Conservation (phyloP, 2,888 invertebrate genomes). For the Acanthosepion pharaonis region DNA sequence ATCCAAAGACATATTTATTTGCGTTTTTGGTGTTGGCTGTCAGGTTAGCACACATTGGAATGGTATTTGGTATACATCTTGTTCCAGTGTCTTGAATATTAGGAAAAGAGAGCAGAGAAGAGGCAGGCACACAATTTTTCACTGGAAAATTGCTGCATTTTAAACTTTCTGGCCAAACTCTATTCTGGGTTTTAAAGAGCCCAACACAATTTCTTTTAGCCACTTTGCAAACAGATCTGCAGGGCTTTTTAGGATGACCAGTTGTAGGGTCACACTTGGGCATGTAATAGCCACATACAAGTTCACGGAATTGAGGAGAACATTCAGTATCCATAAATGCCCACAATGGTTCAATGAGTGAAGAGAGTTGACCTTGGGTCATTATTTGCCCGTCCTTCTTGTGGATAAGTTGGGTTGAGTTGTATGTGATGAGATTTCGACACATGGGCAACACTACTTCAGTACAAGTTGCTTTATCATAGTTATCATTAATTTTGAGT, state of each 20-base stretch:
- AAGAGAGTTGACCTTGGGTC: slow-evolving; percentile 58
- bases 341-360: slow-evolving; percentile 61
- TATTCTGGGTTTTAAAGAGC: slow-evolving; percentile 53
- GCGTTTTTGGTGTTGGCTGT: slow-evolving; percentile 38
- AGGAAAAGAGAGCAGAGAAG: neutral
- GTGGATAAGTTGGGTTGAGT: slow-evolving; percentile 63
- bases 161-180: slow-evolving; percentile 57
- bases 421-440: slow-evolving; percentile 61
- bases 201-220: slow-evolving; percentile 57
- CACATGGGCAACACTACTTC: slow-evolving; percentile 66
- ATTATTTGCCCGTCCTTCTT: slow-evolving; percentile 61
- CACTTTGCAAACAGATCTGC: slow-evolving; percentile 59
- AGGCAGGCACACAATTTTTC: slow-evolving; percentile 34
- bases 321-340: slow-evolving; percentile 65
- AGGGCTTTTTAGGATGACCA: slow-evolving; percentile 54
- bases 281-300: slow-evolving; percentile 63
- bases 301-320: slow-evolving; percentile 61
- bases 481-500: neutral
- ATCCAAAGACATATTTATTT: slow-evolving; percentile 55
- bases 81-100: neutral
- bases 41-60: slow-evolving; percentile 60
- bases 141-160: slow-evolving; percentile 50
- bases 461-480: slow-evolving; percentile 51
- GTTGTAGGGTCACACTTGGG: slow-evolving; percentile 58
- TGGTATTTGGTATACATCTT: slow-evolving; percentile 53